Percentiles rank a stretch among this genome's conserved stretches.
These are phyloP conservation scores for Cryptotis parvus DNA, from an alignment of 2,113 vertebrate genomes.

Conservation along the genomic window DNA sequence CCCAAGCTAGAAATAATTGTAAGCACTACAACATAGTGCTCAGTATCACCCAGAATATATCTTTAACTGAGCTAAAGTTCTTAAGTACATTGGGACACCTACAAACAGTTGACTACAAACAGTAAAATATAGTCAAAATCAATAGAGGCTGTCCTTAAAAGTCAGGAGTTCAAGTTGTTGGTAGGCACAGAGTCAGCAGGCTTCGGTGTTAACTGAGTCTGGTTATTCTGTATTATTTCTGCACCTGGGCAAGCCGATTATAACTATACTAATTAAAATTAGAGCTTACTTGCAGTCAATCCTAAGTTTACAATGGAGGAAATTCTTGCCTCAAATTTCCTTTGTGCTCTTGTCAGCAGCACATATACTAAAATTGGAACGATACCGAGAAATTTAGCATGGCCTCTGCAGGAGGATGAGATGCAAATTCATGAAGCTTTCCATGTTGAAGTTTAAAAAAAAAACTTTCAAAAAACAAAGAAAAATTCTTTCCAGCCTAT, in stretches of 20 bases:
- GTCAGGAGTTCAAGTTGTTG: neutral
- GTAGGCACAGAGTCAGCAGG: neutral
- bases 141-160: neutral
- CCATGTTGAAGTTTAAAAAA: too few species aligned
- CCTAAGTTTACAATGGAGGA: constrained; percentile 40
- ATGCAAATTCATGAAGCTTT: too few species aligned
- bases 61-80: neutral
- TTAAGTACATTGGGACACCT: constrained; percentile 24
- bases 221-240: constrained; percentile 3
- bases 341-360: too few species aligned
- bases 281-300: constrained; percentile 59
- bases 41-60: too few species aligned
- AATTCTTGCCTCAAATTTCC: constrained; percentile 56
- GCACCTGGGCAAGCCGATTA: constrained; percentile 1
- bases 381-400: too few species aligned
- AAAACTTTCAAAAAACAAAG: too few species aligned
- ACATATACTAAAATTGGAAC: too few species aligned
- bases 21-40: too few species aligned
- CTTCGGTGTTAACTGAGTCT: neutral
- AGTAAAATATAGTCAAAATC: neutral
- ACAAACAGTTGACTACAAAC: constrained; percentile 20
- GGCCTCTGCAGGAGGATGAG: too few species aligned
- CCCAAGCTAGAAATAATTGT: too few species aligned
- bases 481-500: constrained; percentile 54
- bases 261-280: constrained; percentile 57